These are phyloP conservation scores for Eublepharis macularius DNA, from an alignment of 2,113 vertebrate species.

Conservation along the genomic window DNA sequence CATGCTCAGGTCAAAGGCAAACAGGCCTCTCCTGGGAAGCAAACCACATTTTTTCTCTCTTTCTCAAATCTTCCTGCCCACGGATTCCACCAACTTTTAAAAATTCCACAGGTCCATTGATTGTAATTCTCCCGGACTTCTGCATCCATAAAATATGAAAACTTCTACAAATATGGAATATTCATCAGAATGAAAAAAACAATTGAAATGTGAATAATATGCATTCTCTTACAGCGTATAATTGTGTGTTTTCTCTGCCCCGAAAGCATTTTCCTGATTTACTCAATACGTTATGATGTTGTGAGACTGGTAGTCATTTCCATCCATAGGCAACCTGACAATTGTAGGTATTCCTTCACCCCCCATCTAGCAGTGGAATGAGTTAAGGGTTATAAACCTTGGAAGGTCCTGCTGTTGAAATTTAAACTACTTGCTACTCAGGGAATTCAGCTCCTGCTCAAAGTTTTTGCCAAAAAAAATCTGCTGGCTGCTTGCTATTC, in stretches of 20 bases:
- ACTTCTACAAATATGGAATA: background rate
- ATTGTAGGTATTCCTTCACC: background rate
- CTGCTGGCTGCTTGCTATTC: background rate
- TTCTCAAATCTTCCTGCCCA: background rate
- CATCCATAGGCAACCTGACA: too few relatives aligned
- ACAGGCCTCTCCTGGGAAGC: background rate
- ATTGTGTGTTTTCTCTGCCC: background rate
- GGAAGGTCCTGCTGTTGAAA: background rate
- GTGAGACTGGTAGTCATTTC: background rate
- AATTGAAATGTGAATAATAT: background rate
- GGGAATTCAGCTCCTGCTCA: background rate
- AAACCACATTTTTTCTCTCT: background rate
- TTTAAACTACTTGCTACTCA: background rate
- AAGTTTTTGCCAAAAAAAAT: background rate
- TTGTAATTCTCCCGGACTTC: background rate
- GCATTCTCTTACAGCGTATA: background rate
- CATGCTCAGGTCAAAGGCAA: background rate
- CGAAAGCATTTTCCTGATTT: background rate
- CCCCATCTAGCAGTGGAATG: background rate
- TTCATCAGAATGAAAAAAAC: background rate
- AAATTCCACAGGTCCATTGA: background rate
- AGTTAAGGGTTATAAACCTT: background rate
- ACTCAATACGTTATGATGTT: background rate
- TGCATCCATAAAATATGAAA: too few relatives aligned
- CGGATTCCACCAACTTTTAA: background rate